Evolutionary conservation across 2,113 vertebrate genomes (phyloP).

Genomic region (Peromyscus maniculatus): DNA sequence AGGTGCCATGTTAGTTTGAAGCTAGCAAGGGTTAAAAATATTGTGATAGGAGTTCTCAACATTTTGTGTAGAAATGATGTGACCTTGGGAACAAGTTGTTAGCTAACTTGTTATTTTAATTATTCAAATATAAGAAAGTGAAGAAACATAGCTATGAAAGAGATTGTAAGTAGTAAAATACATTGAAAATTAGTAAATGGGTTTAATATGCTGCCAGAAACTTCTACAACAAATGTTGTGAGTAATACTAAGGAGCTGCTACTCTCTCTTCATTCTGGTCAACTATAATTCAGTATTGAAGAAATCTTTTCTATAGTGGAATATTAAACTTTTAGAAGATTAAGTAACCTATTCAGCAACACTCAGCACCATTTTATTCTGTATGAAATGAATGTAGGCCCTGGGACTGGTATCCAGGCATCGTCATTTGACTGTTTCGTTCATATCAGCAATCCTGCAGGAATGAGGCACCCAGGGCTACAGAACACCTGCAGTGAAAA

Average conservation of each 20-base stretch:
- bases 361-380: not conserved
- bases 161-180: not conserved
- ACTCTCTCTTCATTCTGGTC: not conserved
- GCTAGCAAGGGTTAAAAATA: not conserved
- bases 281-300: not conserved
- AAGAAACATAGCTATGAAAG: not conserved
- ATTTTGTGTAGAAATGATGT: not conserved
- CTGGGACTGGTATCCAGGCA: not conserved
- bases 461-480: not conserved
- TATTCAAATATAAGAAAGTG: not conserved
- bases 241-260: not conserved
- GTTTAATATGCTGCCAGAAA: not conserved
- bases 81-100: not conserved
- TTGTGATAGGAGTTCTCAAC: not conserved
- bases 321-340: not conserved
- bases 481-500: not conserved
- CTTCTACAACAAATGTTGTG: not conserved
- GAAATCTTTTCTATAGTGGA: not conserved
- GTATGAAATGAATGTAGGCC: not conserved
- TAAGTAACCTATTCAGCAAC: not conserved
- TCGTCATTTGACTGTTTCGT: not conserved
- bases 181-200: not conserved
- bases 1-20: not conserved
- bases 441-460: constrained; percentile 22
- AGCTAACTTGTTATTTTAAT: not conserved